A percentile compares a stretch with the other conserved stretches of the same genome.
Evolutionary conservation across 2,797 vertebrate species (phyloP).

Genomic region (Acanthiza pusilla): DNA sequence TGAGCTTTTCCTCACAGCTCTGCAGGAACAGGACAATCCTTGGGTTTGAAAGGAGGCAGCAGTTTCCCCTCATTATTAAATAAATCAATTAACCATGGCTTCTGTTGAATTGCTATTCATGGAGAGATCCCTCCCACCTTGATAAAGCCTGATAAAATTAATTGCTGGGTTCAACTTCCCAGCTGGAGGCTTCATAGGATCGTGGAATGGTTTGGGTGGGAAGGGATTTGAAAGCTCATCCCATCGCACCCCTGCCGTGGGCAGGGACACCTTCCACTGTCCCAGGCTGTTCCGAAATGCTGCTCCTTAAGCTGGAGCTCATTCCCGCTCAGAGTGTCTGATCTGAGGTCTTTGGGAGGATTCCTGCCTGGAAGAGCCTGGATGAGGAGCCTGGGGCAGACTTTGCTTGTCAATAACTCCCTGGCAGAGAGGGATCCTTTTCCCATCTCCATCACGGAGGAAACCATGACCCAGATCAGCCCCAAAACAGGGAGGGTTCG

Average conservation of each 20-base stretch:
- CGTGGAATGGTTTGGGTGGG: background rate
- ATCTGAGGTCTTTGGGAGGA: background rate
- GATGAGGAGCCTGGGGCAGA: background rate
- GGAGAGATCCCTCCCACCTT: background rate
- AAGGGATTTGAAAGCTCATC: background rate
- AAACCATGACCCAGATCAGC: background rate
- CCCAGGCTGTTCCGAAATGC: background rate
- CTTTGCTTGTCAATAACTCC: background rate
- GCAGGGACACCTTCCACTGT: background rate
- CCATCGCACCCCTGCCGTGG: too few relatives aligned
- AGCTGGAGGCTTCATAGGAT: background rate
- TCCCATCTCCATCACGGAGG: too few relatives aligned
- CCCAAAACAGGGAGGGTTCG: background rate
- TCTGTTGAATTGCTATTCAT: background rate
- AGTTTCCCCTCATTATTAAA: background rate
- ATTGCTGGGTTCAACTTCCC: background rate
- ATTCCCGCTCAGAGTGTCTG: background rate
- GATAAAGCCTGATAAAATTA: background rate
- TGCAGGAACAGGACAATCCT: background rate
- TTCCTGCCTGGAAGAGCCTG: background rate
- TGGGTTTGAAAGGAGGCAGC: background rate
- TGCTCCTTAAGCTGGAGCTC: background rate
- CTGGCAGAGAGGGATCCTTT: background rate
- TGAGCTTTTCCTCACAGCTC: background rate
- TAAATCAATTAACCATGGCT: background rate